Evolutionary conservation across 1,140 invertebrate species (phyloP).

Genomic region (Papilio aristodemus): DNA sequence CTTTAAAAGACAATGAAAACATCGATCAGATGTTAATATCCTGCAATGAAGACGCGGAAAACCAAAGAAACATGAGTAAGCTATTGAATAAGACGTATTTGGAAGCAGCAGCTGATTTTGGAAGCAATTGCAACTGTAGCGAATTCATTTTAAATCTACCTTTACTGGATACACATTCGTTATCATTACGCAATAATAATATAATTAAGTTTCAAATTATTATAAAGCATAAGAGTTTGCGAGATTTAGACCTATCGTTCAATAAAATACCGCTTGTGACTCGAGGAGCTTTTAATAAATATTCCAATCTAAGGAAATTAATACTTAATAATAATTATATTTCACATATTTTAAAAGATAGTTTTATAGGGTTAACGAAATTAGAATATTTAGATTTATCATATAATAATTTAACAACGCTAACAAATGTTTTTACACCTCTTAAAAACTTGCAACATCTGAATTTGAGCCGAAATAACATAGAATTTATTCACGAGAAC

Average conservation of each 20-base stretch:
- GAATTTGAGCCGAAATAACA: conserved; percentile 86
- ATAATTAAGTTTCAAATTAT: conserved; percentile 61
- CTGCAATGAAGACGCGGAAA: conserved; percentile 50
- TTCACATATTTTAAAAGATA: conserved; percentile 65
- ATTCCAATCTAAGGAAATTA: conserved; percentile 67
- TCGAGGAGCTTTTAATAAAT: conserved; percentile 66
- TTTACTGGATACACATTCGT: conserved; percentile 59
- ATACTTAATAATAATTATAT: conserved; percentile 72
- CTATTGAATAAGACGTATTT: conserved; percentile 57
- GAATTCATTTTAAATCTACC: conserved; percentile 55
- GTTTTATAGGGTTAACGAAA: conserved; percentile 76
- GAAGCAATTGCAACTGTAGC: conserved; percentile 58
- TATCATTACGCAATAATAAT: conserved; percentile 67
- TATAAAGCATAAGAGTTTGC: conserved; percentile 58
- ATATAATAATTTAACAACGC: conserved; percentile 78
- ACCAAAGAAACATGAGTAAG: conserved; percentile 43
- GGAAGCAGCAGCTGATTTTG: conserved; percentile 53
- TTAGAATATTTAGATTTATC: conserved; percentile 83
- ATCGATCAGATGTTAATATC: conserved; percentile 50
- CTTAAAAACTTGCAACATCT: conserved; percentile 84
- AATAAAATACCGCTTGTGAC: conserved; percentile 70
- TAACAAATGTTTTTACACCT: conserved; percentile 82
- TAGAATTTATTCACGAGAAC: conserved; percentile 85
- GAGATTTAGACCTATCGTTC: conserved; percentile 71
- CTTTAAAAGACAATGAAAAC: conserved; percentile 58